Percentiles rank a stretch among this genome's conserved stretches.
These are phyloP conservation scores for Epinotia demarniana DNA, from an alignment of 2,888 invertebrate species.

Conservation along the genomic window DNA sequence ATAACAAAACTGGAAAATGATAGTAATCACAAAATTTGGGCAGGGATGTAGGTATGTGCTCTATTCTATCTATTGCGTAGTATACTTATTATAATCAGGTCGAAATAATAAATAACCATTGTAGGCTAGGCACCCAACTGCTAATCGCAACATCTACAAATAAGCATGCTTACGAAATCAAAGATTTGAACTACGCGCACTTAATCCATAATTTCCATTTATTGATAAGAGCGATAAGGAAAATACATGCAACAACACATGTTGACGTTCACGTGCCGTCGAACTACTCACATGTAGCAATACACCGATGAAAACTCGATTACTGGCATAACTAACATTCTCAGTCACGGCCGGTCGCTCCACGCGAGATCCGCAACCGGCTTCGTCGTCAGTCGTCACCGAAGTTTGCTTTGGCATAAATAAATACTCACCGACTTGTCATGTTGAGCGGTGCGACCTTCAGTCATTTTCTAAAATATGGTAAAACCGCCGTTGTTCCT, in stretches of 20 bases:
- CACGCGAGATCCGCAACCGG: constrained; percentile 13
- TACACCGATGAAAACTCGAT: constrained; percentile 17
- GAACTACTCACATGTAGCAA: constrained; percentile 6
- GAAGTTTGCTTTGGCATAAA: constrained; percentile 34
- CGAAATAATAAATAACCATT: background rate
- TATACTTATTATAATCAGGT: background rate
- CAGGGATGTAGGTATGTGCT: background rate
- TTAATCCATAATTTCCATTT: constrained; percentile 29
- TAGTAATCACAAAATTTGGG: background rate
- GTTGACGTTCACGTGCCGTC: constrained; percentile 17
- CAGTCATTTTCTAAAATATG: constrained; percentile 84
- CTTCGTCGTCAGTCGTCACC: constrained; percentile 33
- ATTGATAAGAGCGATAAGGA: constrained; percentile 42
- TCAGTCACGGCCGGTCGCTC: constrained; percentile 30
- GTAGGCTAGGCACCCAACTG: background rate
- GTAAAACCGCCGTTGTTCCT: constrained; percentile 80
- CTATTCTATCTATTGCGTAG: background rate
- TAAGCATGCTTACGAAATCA: constrained; percentile 15
- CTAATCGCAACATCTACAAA: background rate
- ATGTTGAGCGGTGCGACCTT: constrained; percentile 72
- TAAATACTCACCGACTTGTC: constrained; percentile 77
- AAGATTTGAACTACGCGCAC: constrained; percentile 28
- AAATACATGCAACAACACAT: constrained; percentile 14
- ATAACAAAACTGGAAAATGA: background rate
- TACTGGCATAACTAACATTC: constrained; percentile 31